phyloP scores from a whole-genome alignment of 2,888 invertebrate species.

The Drosophila neutralis region DNA sequence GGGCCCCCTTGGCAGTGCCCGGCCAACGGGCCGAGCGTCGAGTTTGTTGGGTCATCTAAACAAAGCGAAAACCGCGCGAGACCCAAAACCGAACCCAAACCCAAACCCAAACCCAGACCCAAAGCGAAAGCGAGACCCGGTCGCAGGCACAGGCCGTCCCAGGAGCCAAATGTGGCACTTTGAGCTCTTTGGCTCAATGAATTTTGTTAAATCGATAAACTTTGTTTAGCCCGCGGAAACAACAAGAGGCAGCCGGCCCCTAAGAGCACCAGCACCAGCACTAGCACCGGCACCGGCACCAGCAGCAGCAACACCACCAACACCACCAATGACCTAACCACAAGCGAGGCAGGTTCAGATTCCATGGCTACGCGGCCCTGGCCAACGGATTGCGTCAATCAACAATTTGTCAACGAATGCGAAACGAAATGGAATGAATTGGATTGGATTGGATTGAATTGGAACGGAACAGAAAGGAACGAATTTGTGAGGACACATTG shows the following conservation, averaged over 20 bases:
- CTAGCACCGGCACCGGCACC: constrained; percentile 4
- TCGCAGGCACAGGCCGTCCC: constrained; percentile 37
- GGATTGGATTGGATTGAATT: constrained; percentile 6
- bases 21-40: constrained; percentile 63
- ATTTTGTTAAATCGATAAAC: constrained; percentile 80
- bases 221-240: constrained; percentile 80
- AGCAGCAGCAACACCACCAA: constrained; percentile 16
- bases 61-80: constrained; percentile 64
- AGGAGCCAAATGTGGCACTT: constrained; percentile 76
- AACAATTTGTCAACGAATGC: constrained; percentile 74
- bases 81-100: constrained; percentile 6
- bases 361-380: constrained; percentile 73
- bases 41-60: constrained; percentile 80
- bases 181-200: constrained; percentile 64
- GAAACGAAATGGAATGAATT: constrained; percentile 27
- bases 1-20: constrained; percentile 59
- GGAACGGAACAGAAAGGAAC: constrained; percentile 9
- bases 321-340: constrained; percentile 47
- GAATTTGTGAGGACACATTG: background rate
- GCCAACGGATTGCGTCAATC: constrained; percentile 78
- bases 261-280: constrained; percentile 45
- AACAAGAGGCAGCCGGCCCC: constrained; percentile 71
- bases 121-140: constrained; percentile 14
- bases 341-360: constrained; percentile 45
- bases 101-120: background rate